A percentile compares a stretch with the other conserved stretches of the same genome.
These are phyloP conservation scores for Sipha maydis DNA, from an alignment of 2,888 invertebrate species.

Conservation along the genomic window DNA sequence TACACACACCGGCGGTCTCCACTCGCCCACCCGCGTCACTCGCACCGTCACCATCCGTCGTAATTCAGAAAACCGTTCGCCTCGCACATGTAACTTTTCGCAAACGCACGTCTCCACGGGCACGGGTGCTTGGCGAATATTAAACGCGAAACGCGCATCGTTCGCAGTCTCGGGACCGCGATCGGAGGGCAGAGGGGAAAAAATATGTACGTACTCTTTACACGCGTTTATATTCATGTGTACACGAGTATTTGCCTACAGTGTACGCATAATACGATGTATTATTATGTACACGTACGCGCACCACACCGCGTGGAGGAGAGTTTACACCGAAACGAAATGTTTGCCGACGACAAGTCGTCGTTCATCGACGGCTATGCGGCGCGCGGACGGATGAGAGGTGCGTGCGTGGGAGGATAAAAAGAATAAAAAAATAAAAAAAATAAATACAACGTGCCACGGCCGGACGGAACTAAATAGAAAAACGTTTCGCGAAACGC, in stretches of 20 bases:
- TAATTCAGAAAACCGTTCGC: conserved; percentile 19
- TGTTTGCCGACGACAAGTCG: conserved; percentile 39
- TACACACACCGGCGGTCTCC: neutral
- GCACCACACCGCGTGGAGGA: no score
- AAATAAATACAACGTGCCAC: conserved; percentile 1
- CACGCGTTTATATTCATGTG: neutral
- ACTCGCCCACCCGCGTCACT: neutral
- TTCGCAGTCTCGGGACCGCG: neutral
- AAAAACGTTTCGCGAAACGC: neutral
- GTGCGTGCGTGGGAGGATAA: neutral
- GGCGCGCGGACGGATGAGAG: neutral
- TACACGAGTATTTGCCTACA: neutral
- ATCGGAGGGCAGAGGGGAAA: neutral
- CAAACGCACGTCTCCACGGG: conserved; percentile 21
- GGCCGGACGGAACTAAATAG: neutral
- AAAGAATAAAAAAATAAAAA: conserved; percentile 11
- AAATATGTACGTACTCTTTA: neutral
- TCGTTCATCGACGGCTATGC: neutral
- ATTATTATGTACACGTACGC: neutral
- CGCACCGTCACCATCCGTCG: neutral
- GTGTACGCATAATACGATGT: neutral
- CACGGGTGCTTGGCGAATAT: conserved; percentile 31
- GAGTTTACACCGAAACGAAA: conserved; percentile 28
- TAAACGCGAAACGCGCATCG: conserved; percentile 50
- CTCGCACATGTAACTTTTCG: neutral